phyloP scores from a whole-genome alignment of 2,888 invertebrate species.

The Endomychus coccineus region DNA sequence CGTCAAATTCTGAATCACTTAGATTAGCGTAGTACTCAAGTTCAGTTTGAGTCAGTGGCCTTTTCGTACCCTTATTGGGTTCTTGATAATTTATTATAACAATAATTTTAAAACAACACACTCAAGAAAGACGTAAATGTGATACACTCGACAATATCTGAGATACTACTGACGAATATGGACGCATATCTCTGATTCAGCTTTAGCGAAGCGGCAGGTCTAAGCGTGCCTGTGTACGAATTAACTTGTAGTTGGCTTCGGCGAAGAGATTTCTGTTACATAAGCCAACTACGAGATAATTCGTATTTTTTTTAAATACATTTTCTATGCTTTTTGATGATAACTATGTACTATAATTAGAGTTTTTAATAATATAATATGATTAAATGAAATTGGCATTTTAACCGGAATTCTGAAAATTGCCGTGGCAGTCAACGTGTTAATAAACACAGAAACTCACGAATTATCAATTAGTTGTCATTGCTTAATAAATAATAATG shows the following conservation, averaged over 20 bases:
- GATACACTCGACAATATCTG: slow-evolving; percentile 21
- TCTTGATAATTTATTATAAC: too few species aligned
- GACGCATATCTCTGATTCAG: slow-evolving; percentile 14
- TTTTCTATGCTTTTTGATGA: too few species aligned
- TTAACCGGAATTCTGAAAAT: too few species aligned
- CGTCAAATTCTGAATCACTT: slow-evolving; percentile 23
- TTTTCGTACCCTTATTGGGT: slow-evolving; percentile 22
- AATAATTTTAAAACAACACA: slow-evolving; percentile 21
- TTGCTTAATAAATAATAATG: too few species aligned
- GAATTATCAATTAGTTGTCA: too few species aligned
- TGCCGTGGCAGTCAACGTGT: too few species aligned
- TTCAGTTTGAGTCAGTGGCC: slow-evolving; percentile 24
- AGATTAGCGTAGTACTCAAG: slow-evolving; percentile 23
- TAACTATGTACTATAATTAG: too few species aligned
- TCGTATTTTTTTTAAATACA: too few species aligned
- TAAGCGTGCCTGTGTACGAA: slow-evolving; percentile 20
- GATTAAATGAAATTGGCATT: too few species aligned
- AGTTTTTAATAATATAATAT: too few species aligned
- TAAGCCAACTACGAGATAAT: slow-evolving; percentile 24
- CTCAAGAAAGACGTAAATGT: slow-evolving; percentile 21
- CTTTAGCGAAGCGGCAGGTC: slow-evolving; percentile 10
- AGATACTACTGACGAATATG: slow-evolving; percentile 18
- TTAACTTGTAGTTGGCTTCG: slow-evolving; percentile 23
- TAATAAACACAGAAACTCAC: too few species aligned
- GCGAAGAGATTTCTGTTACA: slow-evolving; percentile 22